phyloP scores from a whole-genome alignment of 2,113 vertebrate species.

The Cyprinodon tularosa region DNA sequence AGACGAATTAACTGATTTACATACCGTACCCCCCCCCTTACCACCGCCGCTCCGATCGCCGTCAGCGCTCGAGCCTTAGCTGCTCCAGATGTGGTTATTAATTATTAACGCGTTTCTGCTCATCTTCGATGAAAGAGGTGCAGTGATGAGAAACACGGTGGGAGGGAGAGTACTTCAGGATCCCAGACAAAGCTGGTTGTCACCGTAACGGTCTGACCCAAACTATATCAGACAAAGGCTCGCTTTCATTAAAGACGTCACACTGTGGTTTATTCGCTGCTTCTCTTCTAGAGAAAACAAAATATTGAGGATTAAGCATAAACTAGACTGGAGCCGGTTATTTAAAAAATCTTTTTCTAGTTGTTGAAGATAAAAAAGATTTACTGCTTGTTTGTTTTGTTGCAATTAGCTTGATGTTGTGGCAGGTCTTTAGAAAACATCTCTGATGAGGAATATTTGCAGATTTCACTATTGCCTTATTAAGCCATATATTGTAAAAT shows the following conservation, averaged over 20 bases:
- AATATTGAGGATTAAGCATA: neutral
- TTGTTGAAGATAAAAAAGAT: no score
- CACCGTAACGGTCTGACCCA: slow-evolving; percentile 34
- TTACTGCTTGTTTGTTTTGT: no score
- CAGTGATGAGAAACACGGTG: slow-evolving; percentile 24
- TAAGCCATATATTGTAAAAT: no score
- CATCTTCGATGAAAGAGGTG: slow-evolving; percentile 45
- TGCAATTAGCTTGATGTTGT: no score
- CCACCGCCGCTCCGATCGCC: neutral
- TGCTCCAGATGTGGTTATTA: slow-evolving; percentile 28
- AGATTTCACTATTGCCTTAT: no score
- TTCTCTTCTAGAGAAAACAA: neutral
- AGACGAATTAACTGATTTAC: slow-evolving; percentile 43
- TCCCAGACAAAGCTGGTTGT: slow-evolving; percentile 62
- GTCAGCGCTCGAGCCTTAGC: slow-evolving; percentile 12
- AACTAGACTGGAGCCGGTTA: neutral
- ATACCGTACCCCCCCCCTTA: slow-evolving; percentile 13
- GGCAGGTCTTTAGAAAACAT: no score
- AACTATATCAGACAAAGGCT: slow-evolving; percentile 60
- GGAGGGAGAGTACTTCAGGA: slow-evolving; percentile 8
- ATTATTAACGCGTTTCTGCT: slow-evolving; percentile 51
- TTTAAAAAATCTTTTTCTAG: no score
- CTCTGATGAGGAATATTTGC: no score
- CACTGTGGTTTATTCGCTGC: neutral
- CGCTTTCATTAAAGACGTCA: slow-evolving; percentile 36